Evolutionary conservation across 2,888 invertebrate genomes (phyloP).

Genomic region (Eupeodes luniger): DNA sequence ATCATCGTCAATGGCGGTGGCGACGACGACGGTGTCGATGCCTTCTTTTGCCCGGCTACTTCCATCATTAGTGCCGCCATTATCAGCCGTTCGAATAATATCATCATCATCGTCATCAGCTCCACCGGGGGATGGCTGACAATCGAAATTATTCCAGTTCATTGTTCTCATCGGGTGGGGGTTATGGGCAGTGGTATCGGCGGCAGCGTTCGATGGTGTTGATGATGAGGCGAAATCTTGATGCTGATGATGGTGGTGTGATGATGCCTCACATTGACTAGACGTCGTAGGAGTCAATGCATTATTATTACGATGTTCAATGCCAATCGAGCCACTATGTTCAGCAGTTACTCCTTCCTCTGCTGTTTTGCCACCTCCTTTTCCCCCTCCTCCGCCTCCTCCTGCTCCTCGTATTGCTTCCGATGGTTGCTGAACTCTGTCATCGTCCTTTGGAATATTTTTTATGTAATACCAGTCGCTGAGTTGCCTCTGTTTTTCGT

Average conservation of each 20-base stretch:
- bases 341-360: slow-evolving; percentile 21
- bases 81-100: slow-evolving; percentile 65
- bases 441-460: slow-evolving; percentile 65
- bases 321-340: slow-evolving; percentile 61
- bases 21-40: not conserved
- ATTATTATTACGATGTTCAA: slow-evolving; percentile 57
- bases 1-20: not conserved
- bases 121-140: slow-evolving; percentile 47
- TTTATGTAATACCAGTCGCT: slow-evolving; percentile 80
- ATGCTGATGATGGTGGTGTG: slow-evolving; percentile 16
- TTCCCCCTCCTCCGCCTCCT: not conserved
- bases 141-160: slow-evolving; percentile 77
- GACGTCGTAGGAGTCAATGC: slow-evolving; percentile 48
- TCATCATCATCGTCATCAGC: slow-evolving; percentile 64
- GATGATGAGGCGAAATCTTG: slow-evolving; percentile 40
- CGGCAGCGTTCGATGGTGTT: slow-evolving; percentile 10
- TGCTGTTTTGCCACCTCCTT: not conserved
- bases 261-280: slow-evolving; percentile 62
- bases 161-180: slow-evolving; percentile 57
- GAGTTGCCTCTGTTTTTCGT: slow-evolving; percentile 78
- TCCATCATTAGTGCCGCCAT: slow-evolving; percentile 59
- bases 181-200: not conserved
- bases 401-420: not conserved
- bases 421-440: slow-evolving; percentile 24
- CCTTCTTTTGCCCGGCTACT: slow-evolving; percentile 30